Conservation (phyloP, 92 coral and sea anemone genomes). For the Zoanthus sociatus region DNA sequence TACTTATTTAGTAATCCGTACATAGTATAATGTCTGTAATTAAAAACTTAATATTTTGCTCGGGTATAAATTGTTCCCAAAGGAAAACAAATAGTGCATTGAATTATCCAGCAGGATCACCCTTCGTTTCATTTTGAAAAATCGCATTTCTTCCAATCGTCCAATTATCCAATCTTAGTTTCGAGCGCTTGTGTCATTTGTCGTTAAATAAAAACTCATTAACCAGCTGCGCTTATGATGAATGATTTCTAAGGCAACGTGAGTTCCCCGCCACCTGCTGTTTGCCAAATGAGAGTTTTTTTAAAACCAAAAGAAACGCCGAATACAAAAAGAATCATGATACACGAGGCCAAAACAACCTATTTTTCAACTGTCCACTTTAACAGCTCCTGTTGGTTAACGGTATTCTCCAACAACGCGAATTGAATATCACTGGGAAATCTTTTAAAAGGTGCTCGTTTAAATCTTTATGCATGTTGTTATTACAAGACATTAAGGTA, state of each 20-base stretch:
- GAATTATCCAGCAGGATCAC: not conserved
- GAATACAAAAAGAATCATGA: constrained; percentile 28
- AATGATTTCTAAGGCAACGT: constrained; percentile 1
- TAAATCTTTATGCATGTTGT: not conserved
- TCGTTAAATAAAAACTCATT: not conserved
- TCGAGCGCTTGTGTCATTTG: not conserved
- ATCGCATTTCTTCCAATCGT: not conserved
- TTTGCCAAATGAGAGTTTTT: not conserved
- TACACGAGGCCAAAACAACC: not conserved
- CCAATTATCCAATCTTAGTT: not conserved
- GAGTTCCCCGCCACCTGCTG: not conserved
- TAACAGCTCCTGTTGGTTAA: not conserved
- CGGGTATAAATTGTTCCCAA: not conserved
- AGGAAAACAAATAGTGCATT: not conserved
- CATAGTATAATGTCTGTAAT: not conserved
- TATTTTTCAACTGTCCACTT: too few species aligned
- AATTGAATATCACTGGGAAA: not conserved
- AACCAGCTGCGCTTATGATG: constrained; percentile 14
- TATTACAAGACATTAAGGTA: not conserved
- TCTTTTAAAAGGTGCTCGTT: not conserved
- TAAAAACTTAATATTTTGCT: not conserved
- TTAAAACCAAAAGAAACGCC: not conserved
- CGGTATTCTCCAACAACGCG: too few species aligned
- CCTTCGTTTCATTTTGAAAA: constrained; percentile 2
- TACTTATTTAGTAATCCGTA: too few species aligned